Evolutionary conservation across 2,888 invertebrate species (phyloP).

Genomic region (Tetramorium bicarinatum): DNA sequence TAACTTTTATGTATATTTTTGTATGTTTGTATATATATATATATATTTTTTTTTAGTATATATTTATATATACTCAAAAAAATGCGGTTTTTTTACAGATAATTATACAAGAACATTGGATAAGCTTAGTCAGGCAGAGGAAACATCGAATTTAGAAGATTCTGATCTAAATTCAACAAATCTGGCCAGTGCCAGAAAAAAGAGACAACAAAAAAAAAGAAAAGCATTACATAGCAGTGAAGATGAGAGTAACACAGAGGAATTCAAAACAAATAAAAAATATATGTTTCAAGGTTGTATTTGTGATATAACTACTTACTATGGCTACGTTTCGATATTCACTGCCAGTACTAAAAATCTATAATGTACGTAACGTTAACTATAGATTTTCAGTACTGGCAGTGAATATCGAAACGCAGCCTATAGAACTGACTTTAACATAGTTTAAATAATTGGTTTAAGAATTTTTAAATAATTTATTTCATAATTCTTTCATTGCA

Average conservation of each 20-base stretch:
- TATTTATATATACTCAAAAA: background rate
- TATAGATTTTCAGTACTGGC: no score
- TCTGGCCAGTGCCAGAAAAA: background rate
- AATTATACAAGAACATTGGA: background rate
- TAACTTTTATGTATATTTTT: no score
- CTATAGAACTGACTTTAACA: background rate
- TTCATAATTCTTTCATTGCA: no score
- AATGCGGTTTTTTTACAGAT: background rate
- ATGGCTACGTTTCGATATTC: no score
- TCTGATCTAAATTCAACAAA: slow-evolving; percentile 1
- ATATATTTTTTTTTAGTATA: no score
- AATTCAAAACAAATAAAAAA: background rate
- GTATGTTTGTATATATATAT: no score
- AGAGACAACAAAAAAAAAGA: background rate
- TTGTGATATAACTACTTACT: background rate
- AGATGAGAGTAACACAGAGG: background rate
- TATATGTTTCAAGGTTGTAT: background rate
- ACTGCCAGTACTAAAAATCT: no score
- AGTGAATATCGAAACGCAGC: no score
- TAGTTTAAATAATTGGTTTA: background rate
- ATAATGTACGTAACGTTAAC: no score
- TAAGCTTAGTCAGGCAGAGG: background rate
- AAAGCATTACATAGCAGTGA: no score
- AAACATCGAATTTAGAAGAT: background rate
- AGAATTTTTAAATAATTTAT: no score